Evolutionary conservation across 2,888 invertebrate species (phyloP), one percentile per base, ranked within the genome.

Genomic region (Geophilus truncorum): DNA sequence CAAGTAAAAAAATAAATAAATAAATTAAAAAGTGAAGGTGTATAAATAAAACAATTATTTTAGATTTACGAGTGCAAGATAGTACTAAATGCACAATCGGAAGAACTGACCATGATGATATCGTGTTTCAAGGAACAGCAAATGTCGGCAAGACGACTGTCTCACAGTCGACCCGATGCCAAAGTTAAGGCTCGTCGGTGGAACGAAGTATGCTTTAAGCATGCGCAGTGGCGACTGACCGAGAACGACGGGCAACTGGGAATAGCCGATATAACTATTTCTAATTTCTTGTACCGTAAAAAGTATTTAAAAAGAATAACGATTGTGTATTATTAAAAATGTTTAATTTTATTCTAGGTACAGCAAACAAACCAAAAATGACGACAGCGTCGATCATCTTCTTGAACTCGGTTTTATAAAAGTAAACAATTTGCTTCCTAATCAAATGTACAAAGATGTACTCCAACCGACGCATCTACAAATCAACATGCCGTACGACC

Each of bases 221-320:
- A 96, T 85, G 98, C 98, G 4, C 94, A 96, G 85, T 99, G 99
- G 99, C 88, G 98, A 51, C 91, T 99, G 83, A 99, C 98, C 0
- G 98, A 99, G 87, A 93, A 94, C 0, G 98, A 99, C 88, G 99
- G 99, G 0, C 98, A 98, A 88, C 92, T 98, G 80, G 98, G 98
- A 81, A 96, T 99, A 83, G 96, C 98, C 0, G 98, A 99, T 89
- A 90, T 98, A 81, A 93, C 96, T 81, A 91, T 99, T 2, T 94
- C 96, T 81, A 98, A 97, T 87, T 99, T 99, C 88, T 89, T 98
- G 90, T 97, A n/a, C n/a, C n/a, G n/a, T n/a, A n/a, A n/a, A n/a
- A 86, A 89, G 80, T 78, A 15, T 15, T 51, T 15, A n/a, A n/a
- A n/a, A n/a, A n/a, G n/a, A n/a, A n/a, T n/a, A n/a, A n/a, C n/a